phyloP scores from a whole-genome alignment of 1,140 invertebrate genomes.

The Drosophila elegans region DNA sequence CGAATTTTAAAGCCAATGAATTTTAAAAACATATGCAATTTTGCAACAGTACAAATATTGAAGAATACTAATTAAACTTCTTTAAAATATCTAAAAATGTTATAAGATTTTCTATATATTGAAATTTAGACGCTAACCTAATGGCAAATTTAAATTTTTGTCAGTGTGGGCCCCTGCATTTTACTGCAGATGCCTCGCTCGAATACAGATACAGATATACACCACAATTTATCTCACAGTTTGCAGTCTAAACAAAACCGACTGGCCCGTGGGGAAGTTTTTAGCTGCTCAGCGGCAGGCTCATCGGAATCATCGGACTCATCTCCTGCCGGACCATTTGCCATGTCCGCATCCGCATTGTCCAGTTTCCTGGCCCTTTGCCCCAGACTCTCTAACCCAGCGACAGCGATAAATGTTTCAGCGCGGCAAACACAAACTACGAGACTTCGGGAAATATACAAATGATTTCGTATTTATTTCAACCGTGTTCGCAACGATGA shows the following conservation, averaged over 20 bases:
- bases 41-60: too few species aligned
- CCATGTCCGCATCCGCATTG: slow-evolving; percentile 68
- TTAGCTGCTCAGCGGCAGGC: slow-evolving; percentile 61
- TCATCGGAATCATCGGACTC: slow-evolving; percentile 68
- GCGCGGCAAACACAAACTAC: slow-evolving; percentile 75
- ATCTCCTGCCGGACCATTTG: slow-evolving; percentile 70
- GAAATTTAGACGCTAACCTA: too few species aligned
- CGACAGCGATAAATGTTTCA: slow-evolving; percentile 81
- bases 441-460: slow-evolving; percentile 80
- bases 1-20: too few species aligned
- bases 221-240: slow-evolving; percentile 81
- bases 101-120: too few species aligned
- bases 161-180: slow-evolving; percentile 19
- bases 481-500: slow-evolving; percentile 42
- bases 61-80: too few species aligned
- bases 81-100: too few species aligned
- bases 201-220: slow-evolving; percentile 79
- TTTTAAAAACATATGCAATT: too few species aligned
- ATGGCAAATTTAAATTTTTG: neutral
- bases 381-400: slow-evolving; percentile 37
- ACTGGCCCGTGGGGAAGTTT: slow-evolving; percentile 55
- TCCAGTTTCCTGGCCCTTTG: slow-evolving; percentile 7
- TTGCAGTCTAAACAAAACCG: slow-evolving; percentile 83
- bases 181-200: slow-evolving; percentile 46
- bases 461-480: slow-evolving; percentile 83